These are phyloP conservation scores for Myopa testacea DNA, from an alignment of 2,888 invertebrate genomes.

Conservation along the genomic window DNA sequence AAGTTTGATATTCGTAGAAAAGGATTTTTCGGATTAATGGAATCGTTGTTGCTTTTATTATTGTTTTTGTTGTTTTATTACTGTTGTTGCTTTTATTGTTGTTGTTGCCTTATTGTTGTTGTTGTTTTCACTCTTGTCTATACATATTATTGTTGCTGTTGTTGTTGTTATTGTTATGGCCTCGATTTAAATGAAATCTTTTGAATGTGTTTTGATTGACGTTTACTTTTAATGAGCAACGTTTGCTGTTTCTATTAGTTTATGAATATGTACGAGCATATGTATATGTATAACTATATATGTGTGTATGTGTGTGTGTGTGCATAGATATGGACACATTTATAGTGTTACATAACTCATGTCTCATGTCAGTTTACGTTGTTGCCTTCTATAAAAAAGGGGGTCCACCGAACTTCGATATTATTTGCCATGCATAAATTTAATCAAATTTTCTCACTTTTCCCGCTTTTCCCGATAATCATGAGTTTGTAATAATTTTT, in stretches of 20 bases:
- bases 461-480: neutral
- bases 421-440: neutral
- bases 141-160: neutral
- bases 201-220: conserved; percentile 36
- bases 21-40: conserved; percentile 40
- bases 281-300: neutral
- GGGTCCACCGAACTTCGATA: neutral
- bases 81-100: too few relatives aligned
- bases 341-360: too few relatives aligned
- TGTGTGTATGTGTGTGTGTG: neutral
- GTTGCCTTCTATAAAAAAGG: neutral
- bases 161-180: neutral
- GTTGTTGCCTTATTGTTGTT: neutral
- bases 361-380: neutral
- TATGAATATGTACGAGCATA: neutral
- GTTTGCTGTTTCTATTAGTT: neutral
- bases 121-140: neutral
- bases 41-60: conserved; percentile 13
- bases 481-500: conserved; percentile 5
- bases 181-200: conserved; percentile 26
- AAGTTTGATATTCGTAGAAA: neutral
- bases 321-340: too few relatives aligned
- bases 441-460: neutral
- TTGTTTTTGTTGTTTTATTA: too few relatives aligned
- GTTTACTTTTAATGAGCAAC: conserved; percentile 34